phyloP scores from a whole-genome alignment of 2,888 invertebrate species.

The Ectemnius continuus region DNA sequence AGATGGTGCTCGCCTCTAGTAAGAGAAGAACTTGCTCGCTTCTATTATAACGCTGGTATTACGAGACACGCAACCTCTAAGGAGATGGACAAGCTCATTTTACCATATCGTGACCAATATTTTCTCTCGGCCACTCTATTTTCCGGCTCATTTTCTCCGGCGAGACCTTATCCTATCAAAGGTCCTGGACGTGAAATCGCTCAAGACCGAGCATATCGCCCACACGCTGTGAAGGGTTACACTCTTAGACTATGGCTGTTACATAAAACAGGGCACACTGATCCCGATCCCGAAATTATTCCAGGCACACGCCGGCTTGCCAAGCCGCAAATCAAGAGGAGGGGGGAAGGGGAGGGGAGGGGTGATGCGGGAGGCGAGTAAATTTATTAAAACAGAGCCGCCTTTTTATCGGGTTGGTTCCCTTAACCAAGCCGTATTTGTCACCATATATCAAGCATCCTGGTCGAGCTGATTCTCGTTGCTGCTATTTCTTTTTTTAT shows the following conservation, averaged over 20 bases:
- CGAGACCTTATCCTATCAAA: neutral
- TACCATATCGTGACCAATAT: constrained; percentile 14
- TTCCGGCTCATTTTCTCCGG: constrained; percentile 8
- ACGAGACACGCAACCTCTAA: neutral
- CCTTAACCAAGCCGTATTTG: constrained; percentile 24
- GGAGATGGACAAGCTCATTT: constrained; percentile 7
- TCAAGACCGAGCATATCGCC: too few relatives aligned
- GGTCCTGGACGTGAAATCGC: too few relatives aligned
- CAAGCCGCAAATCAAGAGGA: neutral
- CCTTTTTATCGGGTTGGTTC: constrained; percentile 3
- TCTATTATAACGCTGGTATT: too few relatives aligned
- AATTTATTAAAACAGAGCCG: constrained; percentile 31
- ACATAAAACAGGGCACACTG: too few relatives aligned
- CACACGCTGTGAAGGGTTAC: too few relatives aligned
- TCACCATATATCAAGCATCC: constrained; percentile 26
- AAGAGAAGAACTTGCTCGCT: too few relatives aligned
- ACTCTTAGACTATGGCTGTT: too few relatives aligned
- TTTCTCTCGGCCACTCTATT: neutral
- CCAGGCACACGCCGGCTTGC: neutral
- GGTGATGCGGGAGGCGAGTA: constrained; percentile 7
- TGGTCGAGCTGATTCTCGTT: too few relatives aligned
- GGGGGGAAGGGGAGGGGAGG: too few relatives aligned
- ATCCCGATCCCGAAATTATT: too few relatives aligned
- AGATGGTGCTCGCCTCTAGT: too few relatives aligned
- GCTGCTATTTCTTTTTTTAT: neutral